Evolutionary conservation across 1,140 invertebrate genomes (phyloP).

Genomic region (Procambarus clarkii): DNA sequence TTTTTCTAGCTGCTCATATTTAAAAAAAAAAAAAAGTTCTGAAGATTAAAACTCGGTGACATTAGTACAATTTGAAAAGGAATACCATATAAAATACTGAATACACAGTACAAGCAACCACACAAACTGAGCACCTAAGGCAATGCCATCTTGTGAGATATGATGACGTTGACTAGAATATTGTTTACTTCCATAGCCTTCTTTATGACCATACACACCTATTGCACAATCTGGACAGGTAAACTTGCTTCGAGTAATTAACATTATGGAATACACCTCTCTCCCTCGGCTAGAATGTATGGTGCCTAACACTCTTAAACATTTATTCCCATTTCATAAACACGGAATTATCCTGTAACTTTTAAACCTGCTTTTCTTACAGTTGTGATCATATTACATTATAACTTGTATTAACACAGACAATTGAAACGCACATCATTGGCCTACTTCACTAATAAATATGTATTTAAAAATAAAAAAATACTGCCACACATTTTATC

Average conservation of each 20-base stretch:
- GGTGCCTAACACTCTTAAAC: background rate
- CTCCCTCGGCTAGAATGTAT: background rate
- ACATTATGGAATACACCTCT: background rate
- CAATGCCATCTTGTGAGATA: background rate
- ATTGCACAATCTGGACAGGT: background rate
- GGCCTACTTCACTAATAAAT: background rate
- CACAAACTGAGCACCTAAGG: background rate
- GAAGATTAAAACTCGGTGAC: background rate
- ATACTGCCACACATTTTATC: background rate
- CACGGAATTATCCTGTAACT: background rate
- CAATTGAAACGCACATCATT: background rate
- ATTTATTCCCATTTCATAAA: background rate
- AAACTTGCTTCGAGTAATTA: background rate
- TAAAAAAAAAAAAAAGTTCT: background rate
- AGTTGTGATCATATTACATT: background rate
- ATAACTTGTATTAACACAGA: background rate
- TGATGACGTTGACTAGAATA: background rate
- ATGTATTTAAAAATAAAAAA: background rate
- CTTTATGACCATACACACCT: background rate
- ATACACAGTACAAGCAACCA: background rate
- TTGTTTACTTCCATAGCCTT: background rate
- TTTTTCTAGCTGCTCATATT: background rate
- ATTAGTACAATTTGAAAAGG: background rate
- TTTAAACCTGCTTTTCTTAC: background rate
- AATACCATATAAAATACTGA: background rate